Evolutionary conservation across 2,113 vertebrate genomes (phyloP), one percentile per base, ranked within the genome.

Genomic region (Malaclemys terrapin): DNA sequence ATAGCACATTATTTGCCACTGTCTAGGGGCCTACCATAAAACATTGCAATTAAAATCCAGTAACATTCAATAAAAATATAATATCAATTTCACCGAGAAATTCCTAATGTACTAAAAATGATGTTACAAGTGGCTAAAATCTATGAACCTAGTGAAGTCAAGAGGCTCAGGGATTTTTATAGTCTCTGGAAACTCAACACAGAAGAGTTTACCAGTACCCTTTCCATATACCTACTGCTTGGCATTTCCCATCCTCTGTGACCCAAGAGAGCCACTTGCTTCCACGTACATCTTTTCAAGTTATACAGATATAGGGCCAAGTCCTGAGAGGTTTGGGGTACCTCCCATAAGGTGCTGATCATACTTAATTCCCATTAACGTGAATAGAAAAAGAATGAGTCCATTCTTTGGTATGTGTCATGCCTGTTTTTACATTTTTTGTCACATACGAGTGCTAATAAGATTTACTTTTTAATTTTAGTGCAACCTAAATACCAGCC

Each of bases 181-280:
- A 78, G 38, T 75, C 16, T 52, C 59, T 16, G 9, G 22, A 20
- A 50, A 8, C 11, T 13, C 8, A 31, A 13, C 3, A 13, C 52
- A 56, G 49, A 85, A 8, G 9, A 9, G 0, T 25, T 22, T 79
- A 17, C 54, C 14, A 2, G 9, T 11, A 83, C 14, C 38, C 53
- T 8, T 10, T 27, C 3, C 2, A 13, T 1, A 20, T 25, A 0
- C 75, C 3, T 57, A 31, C 81, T 78, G 22, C 8, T 17, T 38
- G 35, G 1, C 69, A 50, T 5, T 13, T 62, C 27, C 59, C 14
- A 27, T 19, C 31, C n/a, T 62, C 14, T 24, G 14, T 6, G 7
- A n/a, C 3, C 12, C 38, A 53, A 62, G 82, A n/a, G 65, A 91
- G 47, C 42, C 92, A 94, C 94, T 95, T 97, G 95, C 94, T 96